A percentile compares a stretch with the other conserved stretches of the same genome.
Conservation (phyloP, 53 echinoderm and acorn worm species). For the Astropecten irregularis region DNA sequence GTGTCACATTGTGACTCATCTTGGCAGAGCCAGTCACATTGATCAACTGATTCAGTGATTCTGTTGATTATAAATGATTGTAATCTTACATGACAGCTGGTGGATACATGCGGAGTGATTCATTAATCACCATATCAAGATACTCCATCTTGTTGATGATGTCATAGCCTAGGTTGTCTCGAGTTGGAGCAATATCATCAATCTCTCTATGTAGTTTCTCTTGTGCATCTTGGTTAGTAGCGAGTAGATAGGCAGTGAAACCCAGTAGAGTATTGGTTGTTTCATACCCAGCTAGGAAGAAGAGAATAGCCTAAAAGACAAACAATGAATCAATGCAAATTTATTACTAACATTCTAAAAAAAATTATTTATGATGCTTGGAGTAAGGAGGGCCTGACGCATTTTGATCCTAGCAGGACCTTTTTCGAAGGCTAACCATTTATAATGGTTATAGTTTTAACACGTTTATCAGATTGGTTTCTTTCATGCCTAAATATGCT, state of each 20-base stretch:
- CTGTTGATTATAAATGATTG: neutral
- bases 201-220: conserved; percentile 72
- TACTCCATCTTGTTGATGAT: conserved; percentile 70
- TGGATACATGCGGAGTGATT: conserved; percentile 74
- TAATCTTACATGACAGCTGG: conserved; percentile 60
- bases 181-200: conserved; percentile 47
- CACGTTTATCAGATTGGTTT: neutral
- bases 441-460: neutral
- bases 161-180: conserved; percentile 67
- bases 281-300: conserved; percentile 85
- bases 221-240: conserved; percentile 69
- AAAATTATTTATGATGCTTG: neutral
- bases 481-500: neutral
- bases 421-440: no score
- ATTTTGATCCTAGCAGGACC: no score
- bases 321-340: no score
- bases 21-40: neutral
- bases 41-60: neutral
- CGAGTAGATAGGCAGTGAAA: conserved; percentile 62
- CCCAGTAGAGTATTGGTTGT: conserved; percentile 68
- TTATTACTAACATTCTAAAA: no score
- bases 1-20: neutral
- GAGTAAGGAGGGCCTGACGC: no score
- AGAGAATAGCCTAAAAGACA: conserved; percentile 55
- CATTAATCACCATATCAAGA: conserved; percentile 70